Evolutionary conservation across 2,888 invertebrate genomes (phyloP), one percentile per base, ranked within the genome.

Genomic region (Aporophyla nigra): DNA sequence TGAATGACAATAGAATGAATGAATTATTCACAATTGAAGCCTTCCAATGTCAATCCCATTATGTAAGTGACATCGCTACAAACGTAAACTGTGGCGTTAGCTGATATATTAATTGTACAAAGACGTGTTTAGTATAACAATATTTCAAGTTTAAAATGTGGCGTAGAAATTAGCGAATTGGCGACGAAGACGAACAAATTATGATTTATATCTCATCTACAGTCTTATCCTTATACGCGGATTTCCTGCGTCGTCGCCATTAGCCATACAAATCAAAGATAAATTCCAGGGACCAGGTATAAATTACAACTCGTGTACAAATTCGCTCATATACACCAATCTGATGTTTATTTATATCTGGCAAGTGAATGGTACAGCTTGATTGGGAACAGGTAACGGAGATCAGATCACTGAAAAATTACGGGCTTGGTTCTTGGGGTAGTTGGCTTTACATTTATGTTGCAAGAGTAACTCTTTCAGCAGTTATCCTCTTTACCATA

Each of bases 31-130:
- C 80, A 62, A 78, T 71, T 70, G 69, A 72, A 74, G 56, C 27
- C 71, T 65, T 71, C 61, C 80, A 83, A 86, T 84, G 83, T 83
- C 83, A 86, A 83, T 84, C 83, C 84, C 80, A 83, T 83, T 86
- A 86, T 86, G 84, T 83, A 86, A 86, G 84, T 83, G 87, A 84
- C 83, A 83, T 58, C 67, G 86, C 87, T 74, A 71, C 70, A 66
- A 78, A 71, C 84, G 87, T 83, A 69, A 86, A 86, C 43, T 84
- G 84, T 83, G 84, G 83, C 83, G 84, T 86, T 83, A 84, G 63
- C 46, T 71, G 86, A 86, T 65, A 40, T 83, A 79, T 83, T 83
- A 83, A 86, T 86, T 84, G 71, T 66, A 59, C 1, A 66, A 71
- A 61, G 46, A 68, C 63, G 84, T 68, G 80, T 40, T 69, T 2